Conservation (phyloP, 2,888 invertebrate species). For the Nasonia oneida region DNA sequence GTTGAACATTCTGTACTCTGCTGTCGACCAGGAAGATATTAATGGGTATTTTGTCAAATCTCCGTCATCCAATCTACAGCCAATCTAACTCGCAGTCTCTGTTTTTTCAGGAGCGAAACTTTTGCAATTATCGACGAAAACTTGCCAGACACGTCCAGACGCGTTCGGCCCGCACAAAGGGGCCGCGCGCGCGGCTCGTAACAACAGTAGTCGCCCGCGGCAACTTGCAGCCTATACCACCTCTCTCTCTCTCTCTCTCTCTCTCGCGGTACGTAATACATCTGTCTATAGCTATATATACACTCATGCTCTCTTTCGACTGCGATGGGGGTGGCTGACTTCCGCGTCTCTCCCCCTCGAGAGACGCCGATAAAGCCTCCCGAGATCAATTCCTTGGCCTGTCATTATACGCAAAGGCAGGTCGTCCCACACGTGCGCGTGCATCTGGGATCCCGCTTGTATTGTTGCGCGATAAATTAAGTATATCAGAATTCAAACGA, state of each 20-base stretch:
- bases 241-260: neutral
- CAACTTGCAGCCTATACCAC: slow-evolving; percentile 2
- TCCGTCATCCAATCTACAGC: too few relatives aligned
- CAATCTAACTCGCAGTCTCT: neutral
- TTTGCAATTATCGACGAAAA: slow-evolving; percentile 7
- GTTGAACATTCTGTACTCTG: slow-evolving; percentile 27
- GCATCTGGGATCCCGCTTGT: too few relatives aligned
- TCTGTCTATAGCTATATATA: neutral
- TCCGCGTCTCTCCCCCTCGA: neutral
- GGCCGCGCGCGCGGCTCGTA: neutral
- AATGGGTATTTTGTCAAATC: too few relatives aligned
- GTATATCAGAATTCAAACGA: too few relatives aligned
- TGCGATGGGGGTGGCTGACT: slow-evolving; percentile 1
- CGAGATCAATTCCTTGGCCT: neutral
- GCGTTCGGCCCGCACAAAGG: neutral
- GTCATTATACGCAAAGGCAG: too few relatives aligned
- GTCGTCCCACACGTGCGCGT: too few relatives aligned
- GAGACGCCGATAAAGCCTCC: neutral
- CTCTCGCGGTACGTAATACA: neutral
- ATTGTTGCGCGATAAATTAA: too few relatives aligned
- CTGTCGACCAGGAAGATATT: neutral
- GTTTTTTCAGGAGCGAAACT: neutral
- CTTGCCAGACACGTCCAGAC: neutral
- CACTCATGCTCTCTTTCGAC: neutral
- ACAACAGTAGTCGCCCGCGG: slow-evolving; percentile 17